phyloP scores from a whole-genome alignment of 2,797 vertebrate genomes.

The Sternotherus odoratus region DNA sequence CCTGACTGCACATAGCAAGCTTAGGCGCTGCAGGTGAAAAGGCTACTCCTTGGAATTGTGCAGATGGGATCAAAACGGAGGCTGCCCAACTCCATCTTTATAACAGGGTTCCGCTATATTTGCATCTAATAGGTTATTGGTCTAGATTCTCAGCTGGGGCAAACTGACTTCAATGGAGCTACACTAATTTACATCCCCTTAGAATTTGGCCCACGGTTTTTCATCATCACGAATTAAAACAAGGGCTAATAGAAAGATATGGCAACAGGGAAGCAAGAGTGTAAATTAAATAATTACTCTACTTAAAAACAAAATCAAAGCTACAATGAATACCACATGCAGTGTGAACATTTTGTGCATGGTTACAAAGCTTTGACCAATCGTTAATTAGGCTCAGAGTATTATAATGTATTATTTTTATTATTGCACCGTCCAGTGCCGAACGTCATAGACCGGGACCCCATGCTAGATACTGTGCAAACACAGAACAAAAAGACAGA shows the following conservation, averaged over 20 bases:
- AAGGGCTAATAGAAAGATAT: fast-evolving
- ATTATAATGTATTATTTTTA: neutral
- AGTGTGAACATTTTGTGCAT: neutral
- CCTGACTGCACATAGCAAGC: neutral
- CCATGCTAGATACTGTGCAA: too few relatives aligned
- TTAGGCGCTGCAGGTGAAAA: neutral
- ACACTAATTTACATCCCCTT: conserved; percentile 67
- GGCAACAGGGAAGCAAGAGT: conserved; percentile 31
- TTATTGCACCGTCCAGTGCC: neutral
- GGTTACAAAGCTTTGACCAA: neutral
- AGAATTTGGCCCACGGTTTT: conserved; percentile 57
- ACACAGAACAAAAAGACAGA: neutral
- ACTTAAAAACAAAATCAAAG: conserved; percentile 34
- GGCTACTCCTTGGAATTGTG: conserved; percentile 9
- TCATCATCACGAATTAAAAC: conserved; percentile 17
- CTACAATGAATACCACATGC: neutral
- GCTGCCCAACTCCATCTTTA: conserved; percentile 30
- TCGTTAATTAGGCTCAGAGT: neutral
- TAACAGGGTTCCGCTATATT: neutral
- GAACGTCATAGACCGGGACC: neutral
- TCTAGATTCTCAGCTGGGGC: conserved; percentile 65
- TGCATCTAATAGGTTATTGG: conserved; percentile 31
- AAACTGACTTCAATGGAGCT: conserved; percentile 59
- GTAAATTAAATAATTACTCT: neutral
- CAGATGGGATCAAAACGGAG: conserved; percentile 10